Conservation (phyloP, 2,113 vertebrate genomes). For the Calyptomena viridis region DNA sequence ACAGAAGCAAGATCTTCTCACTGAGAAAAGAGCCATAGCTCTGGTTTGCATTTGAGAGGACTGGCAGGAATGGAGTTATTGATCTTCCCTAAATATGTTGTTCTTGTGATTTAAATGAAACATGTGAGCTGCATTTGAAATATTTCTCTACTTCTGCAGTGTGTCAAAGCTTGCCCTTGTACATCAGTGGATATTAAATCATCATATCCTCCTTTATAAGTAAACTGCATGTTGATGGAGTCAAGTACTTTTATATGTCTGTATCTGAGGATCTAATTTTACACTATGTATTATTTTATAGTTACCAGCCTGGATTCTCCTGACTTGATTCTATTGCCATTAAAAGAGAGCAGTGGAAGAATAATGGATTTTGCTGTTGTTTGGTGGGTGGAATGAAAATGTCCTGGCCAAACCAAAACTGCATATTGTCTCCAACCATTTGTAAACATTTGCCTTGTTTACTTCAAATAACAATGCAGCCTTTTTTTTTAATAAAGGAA, state of each 20-base stretch:
- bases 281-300: neutral
- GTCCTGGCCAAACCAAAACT: neutral
- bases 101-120: neutral
- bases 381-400: neutral
- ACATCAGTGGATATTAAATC: neutral
- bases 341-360: neutral
- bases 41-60: neutral
- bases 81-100: neutral
- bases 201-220: neutral
- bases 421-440: neutral
- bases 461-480: neutral
- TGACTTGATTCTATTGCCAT: neutral
- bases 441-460: constrained; percentile 29
- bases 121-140: neutral
- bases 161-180: neutral
- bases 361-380: neutral
- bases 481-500: neutral
- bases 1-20: neutral
- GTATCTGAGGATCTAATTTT: neutral
- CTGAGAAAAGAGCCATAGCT: neutral
- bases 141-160: neutral
- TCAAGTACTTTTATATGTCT: neutral
- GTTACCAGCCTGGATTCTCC: neutral
- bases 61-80: neutral
- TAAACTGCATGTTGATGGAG: neutral